These are phyloP conservation scores for Enteromius radiatus DNA, from an alignment of 2,797 vertebrate genomes.

Conservation along the genomic window DNA sequence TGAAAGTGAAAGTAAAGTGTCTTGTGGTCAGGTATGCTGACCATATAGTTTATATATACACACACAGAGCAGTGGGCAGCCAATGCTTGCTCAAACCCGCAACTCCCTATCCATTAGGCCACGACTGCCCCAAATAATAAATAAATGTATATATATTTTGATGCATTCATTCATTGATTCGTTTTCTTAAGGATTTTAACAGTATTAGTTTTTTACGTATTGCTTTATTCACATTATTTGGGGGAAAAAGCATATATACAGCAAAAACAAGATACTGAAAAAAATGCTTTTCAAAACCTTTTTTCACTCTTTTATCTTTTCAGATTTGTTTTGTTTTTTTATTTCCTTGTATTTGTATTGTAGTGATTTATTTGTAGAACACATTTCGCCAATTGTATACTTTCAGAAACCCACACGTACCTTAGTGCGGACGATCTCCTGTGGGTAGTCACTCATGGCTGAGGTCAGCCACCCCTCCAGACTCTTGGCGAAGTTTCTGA, in stretches of 20 bases:
- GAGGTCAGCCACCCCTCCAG: slow-evolving; percentile 95
- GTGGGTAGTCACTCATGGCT: slow-evolving; percentile 93
- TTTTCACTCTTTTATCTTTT: not conserved
- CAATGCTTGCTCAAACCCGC: too few relatives aligned
- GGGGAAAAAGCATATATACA: too few relatives aligned
- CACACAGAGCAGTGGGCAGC: too few relatives aligned
- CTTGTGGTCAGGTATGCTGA: too few relatives aligned
- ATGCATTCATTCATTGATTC: too few relatives aligned
- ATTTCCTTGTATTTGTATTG: not conserved
- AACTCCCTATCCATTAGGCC: too few relatives aligned
- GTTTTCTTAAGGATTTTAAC: not conserved
- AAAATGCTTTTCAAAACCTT: too few relatives aligned
- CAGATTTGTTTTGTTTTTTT: not conserved
- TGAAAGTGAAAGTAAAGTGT: too few relatives aligned
- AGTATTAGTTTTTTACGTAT: not conserved
- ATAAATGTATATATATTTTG: too few relatives aligned
- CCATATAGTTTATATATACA: too few relatives aligned
- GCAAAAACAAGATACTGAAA: not conserved
- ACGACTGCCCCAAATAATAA: too few relatives aligned
- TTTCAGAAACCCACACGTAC: slow-evolving; percentile 66
- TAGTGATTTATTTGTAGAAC: not conserved
- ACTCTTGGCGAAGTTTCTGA: slow-evolving; percentile 98
- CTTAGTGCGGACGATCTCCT: slow-evolving; percentile 92
- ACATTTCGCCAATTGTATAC: not conserved
- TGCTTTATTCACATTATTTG: too few relatives aligned